These are phyloP conservation scores for Platysteira castanea DNA, from an alignment of 2,113 vertebrate genomes.

Conservation along the genomic window DNA sequence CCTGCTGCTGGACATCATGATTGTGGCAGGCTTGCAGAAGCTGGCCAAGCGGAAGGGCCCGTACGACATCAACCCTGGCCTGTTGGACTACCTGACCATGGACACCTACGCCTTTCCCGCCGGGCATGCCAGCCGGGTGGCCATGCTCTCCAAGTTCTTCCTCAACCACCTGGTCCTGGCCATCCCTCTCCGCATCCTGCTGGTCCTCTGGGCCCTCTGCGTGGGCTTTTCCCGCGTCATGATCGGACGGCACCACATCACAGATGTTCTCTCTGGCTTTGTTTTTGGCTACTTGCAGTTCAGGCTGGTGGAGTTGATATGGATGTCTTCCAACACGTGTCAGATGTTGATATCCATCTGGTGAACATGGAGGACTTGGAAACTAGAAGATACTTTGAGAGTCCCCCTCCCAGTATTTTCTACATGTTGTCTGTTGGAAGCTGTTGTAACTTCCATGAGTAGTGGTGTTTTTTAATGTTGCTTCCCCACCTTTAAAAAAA, in stretches of 20 bases:
- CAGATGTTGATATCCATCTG: constrained; percentile 92
- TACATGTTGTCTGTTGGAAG: not conserved
- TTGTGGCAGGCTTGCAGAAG: constrained; percentile 88
- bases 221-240: constrained; percentile 90
- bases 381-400: constrained; percentile 6
- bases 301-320: constrained; percentile 90
- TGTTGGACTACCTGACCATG: constrained; percentile 90
- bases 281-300: constrained; percentile 89
- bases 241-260: constrained; percentile 91
- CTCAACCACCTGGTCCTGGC: constrained; percentile 94
- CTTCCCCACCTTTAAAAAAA: constrained; percentile 3
- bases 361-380: constrained; percentile 32
- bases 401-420: not conserved
- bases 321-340: constrained; percentile 91
- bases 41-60: constrained; percentile 89
- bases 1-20: constrained; percentile 88
- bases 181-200: constrained; percentile 87
- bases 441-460: not conserved
- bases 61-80: constrained; percentile 82
- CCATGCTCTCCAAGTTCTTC: constrained; percentile 96
- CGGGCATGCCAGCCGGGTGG: constrained; percentile 88
- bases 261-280: constrained; percentile 89
- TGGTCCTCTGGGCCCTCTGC: constrained; percentile 91
- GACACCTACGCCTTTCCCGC: constrained; percentile 93
- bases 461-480: constrained; percentile 31